Conservation (phyloP, 2,888 invertebrate species). For the Dione vanillae region DNA sequence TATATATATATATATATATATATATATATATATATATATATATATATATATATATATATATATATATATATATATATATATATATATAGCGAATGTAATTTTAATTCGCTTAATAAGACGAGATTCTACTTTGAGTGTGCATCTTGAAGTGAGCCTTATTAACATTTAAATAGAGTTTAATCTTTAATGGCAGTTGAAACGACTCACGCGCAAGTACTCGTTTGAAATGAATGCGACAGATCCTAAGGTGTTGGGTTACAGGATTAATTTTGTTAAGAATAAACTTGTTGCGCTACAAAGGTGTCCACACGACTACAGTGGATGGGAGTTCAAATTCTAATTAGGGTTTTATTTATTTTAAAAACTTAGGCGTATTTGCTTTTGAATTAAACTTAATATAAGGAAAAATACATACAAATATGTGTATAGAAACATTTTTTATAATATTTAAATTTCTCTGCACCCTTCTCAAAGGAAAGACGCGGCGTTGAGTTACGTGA, state of each 20-base stretch:
- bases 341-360: neutral
- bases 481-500: no score
- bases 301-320: neutral
- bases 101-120: slow-evolving; percentile 78
- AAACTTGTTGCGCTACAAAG: slow-evolving; percentile 35
- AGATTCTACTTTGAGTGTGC: slow-evolving; percentile 55
- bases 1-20: no score
- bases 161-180: slow-evolving; percentile 30
- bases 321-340: neutral
- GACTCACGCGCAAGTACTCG: slow-evolving; percentile 57
- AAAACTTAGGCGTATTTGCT: no score
- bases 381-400: no score
- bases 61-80: no score
- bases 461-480: no score
- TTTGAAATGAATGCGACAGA: slow-evolving; percentile 55
- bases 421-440: no score
- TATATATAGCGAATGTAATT: no score
- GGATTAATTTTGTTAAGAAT: slow-evolving; percentile 59
- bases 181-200: slow-evolving; percentile 47
- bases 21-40: no score
- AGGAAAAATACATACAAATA: neutral
- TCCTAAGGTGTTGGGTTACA: slow-evolving; percentile 60
- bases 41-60: no score
- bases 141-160: slow-evolving; percentile 53
- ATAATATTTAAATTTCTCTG: no score